These are phyloP conservation scores for Apostichopus japonicus DNA, from an alignment of 35 echinoderm and acorn worm species.

Conservation along the genomic window DNA sequence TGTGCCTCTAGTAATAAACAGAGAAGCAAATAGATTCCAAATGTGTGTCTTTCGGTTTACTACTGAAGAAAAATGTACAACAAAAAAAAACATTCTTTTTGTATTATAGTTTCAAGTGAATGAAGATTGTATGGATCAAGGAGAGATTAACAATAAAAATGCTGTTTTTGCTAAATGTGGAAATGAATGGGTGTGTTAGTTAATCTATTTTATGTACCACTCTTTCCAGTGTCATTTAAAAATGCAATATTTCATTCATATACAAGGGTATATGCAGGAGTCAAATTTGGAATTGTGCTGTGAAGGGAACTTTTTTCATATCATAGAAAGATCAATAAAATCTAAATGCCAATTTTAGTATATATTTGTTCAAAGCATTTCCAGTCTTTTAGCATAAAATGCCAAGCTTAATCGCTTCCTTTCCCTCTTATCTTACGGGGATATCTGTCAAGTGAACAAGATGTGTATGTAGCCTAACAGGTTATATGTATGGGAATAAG, in stretches of 20 bases:
- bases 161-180: no score
- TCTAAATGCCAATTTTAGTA: background rate
- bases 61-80: background rate
- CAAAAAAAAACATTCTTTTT: background rate
- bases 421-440: no score
- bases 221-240: background rate
- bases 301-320: no score
- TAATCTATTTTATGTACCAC: no score
- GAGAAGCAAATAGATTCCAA: conserved; percentile 33
- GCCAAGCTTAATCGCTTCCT: background rate
- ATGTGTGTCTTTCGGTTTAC: conserved; percentile 29
- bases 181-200: no score
- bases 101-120: background rate
- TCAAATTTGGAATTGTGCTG: no score
- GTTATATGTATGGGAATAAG: background rate
- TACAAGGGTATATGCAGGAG: background rate
- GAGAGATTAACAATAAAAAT: background rate
- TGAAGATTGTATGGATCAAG: background rate
- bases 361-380: background rate
- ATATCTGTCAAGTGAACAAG: background rate
- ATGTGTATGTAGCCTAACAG: background rate
- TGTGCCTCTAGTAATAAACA: conserved; percentile 29
- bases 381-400: background rate
- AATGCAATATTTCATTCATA: background rate
- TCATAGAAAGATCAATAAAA: background rate